Percentiles rank a stretch among this genome's conserved stretches.
Conservation (phyloP, 2,888 invertebrate species). For the Drosophila emarginata region DNA sequence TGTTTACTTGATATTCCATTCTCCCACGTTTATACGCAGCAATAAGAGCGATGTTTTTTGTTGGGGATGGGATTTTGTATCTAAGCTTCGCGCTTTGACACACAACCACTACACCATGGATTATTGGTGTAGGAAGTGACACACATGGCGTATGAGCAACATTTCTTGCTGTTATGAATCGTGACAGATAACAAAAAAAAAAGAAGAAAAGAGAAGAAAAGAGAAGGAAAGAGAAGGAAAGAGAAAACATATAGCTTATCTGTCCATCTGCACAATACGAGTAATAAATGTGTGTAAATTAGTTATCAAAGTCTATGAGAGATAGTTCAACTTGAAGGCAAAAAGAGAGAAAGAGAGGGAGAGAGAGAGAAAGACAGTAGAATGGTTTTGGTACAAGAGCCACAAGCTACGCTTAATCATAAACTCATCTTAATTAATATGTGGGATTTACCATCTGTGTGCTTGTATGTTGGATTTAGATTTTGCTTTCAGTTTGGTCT, state of each 20-base stretch:
- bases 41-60: constrained; percentile 61
- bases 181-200: not conserved
- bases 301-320: constrained; percentile 59
- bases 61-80: constrained; percentile 58
- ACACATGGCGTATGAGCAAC: constrained; percentile 69
- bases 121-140: constrained; percentile 20
- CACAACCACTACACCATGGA: constrained; percentile 36
- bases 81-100: constrained; percentile 55
- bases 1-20: too few species aligned
- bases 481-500: constrained; percentile 2
- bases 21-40: constrained; percentile 29
- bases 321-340: not conserved
- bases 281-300: constrained; percentile 77
- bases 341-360: not conserved
- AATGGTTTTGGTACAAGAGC: constrained; percentile 7
- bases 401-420: constrained; percentile 57
- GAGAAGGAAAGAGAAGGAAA: not conserved
- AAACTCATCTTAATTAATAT: constrained; percentile 71
- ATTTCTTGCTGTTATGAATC: constrained; percentile 28
- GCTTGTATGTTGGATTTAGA: constrained; percentile 5
- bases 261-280: constrained; percentile 64
- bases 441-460: constrained; percentile 22
- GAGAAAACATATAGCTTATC: constrained; percentile 51
- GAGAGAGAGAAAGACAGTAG: not conserved
- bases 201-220: not conserved